phyloP scores from a whole-genome alignment of 1,140 invertebrate genomes.

The Euwallacea similis region DNA sequence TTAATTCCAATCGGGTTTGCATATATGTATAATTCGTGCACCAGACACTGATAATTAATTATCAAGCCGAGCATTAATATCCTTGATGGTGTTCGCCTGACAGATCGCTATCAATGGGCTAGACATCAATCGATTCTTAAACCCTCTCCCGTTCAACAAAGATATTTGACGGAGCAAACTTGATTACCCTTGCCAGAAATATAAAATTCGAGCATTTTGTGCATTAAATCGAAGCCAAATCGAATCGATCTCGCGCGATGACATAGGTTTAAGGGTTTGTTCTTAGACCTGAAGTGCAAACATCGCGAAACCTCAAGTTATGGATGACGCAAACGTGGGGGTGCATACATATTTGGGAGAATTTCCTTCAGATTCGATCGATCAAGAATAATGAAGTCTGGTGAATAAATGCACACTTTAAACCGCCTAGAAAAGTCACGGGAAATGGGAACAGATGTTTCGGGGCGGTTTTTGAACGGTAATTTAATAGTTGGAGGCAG shows the following conservation, averaged over 20 bases:
- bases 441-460: conserved; percentile 24
- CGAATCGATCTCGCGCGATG: conserved; percentile 17
- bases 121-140: conserved; percentile 26
- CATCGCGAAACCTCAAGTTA: conserved; percentile 29
- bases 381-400: conserved; percentile 27
- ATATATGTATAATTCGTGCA: conserved; percentile 30
- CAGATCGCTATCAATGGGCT: conserved; percentile 23
- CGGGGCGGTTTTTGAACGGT: conserved; percentile 5
- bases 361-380: conserved; percentile 19
- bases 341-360: conserved; percentile 26
- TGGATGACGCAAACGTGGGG: conserved; percentile 26
- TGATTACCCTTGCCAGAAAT: conserved; percentile 9
- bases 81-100: conserved; percentile 20
- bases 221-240: conserved; percentile 13
- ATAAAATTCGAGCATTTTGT: conserved; percentile 16
- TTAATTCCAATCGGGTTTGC: conserved; percentile 22
- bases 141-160: conserved; percentile 2
- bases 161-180: conserved; percentile 11
- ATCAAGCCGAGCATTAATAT: conserved; percentile 25
- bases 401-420: conserved; percentile 24
- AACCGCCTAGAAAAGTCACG: conserved; percentile 2
- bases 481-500: conserved; percentile 5
- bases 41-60: conserved; percentile 28
- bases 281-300: conserved; percentile 22
- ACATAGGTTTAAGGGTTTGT: conserved; percentile 29